These are phyloP conservation scores for Sciaenops ocellatus DNA, from an alignment of 2,797 vertebrate species.

Conservation along the genomic window DNA sequence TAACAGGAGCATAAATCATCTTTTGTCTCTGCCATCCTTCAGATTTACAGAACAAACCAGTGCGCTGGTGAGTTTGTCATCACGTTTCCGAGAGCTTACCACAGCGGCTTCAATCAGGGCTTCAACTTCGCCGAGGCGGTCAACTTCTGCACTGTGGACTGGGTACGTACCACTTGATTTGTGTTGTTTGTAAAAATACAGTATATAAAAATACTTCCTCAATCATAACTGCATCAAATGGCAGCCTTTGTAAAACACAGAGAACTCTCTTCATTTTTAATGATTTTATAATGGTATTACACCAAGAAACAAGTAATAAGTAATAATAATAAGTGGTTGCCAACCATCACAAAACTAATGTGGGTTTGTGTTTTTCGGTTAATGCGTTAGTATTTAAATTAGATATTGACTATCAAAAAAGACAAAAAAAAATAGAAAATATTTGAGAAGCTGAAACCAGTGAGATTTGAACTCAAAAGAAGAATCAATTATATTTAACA, in stretches of 20 bases:
- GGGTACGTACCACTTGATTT: slow-evolving; percentile 83
- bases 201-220: background rate
- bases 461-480: background rate
- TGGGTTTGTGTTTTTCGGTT: slow-evolving; percentile 2
- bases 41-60: slow-evolving; percentile 98
- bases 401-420: background rate
- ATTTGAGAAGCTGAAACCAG: background rate
- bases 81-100: slow-evolving; percentile 97
- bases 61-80: slow-evolving; percentile 98
- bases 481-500: too few relatives aligned
- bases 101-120: slow-evolving; percentile 98
- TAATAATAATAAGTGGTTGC: background rate
- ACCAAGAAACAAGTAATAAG: background rate
- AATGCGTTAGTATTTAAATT: slow-evolving; percentile 2
- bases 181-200: background rate
- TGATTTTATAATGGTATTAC: background rate
- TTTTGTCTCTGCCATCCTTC: slow-evolving; percentile 31
- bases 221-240: background rate
- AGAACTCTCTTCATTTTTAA: background rate
- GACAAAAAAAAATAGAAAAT: background rate
- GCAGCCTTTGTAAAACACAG: background rate
- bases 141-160: slow-evolving; percentile 98
- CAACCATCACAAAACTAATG: background rate
- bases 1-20: background rate
- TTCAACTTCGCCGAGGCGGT: slow-evolving; percentile 99